These are phyloP conservation scores for Epizoanthus stellaris DNA, from an alignment of 92 coral and sea anemone genomes.

Conservation along the genomic window DNA sequence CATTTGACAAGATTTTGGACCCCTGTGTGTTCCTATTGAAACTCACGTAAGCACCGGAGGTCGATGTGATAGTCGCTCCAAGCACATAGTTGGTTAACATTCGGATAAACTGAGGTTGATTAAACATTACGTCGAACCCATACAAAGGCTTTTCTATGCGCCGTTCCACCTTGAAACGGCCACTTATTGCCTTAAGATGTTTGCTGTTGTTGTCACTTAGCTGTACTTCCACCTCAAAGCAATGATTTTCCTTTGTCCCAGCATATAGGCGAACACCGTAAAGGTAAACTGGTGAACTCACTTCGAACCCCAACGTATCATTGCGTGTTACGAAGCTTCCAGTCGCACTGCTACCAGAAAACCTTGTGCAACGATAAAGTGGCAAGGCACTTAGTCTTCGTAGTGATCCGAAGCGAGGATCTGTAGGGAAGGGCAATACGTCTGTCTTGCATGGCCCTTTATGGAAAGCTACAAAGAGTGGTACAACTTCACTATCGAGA, in stretches of 20 bases:
- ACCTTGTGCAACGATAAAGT: background rate
- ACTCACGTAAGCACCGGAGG: background rate
- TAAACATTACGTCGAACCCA: slow-evolving; percentile 17
- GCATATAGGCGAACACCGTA: slow-evolving; percentile 17
- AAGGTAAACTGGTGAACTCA: background rate
- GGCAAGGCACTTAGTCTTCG: background rate
- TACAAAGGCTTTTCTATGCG: background rate
- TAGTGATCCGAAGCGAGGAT: background rate
- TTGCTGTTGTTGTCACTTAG: background rate
- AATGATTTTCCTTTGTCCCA: background rate
- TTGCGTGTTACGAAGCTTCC: background rate
- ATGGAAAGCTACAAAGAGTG: slow-evolving; percentile 11
- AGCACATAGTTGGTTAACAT: background rate
- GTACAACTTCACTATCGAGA: slow-evolving; percentile 41
- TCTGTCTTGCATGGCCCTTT: no score
- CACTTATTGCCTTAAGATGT: background rate
- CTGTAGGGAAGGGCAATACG: background rate
- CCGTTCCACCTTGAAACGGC: background rate
- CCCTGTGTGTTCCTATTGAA: background rate
- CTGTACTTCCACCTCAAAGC: background rate
- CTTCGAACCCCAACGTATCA: background rate
- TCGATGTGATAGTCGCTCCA: background rate
- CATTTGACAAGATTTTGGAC: background rate
- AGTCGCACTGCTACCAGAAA: background rate
- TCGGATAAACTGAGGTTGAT: slow-evolving; percentile 9